Conservation (phyloP, 2,888 invertebrate genomes). For the Formica aserva region DNA sequence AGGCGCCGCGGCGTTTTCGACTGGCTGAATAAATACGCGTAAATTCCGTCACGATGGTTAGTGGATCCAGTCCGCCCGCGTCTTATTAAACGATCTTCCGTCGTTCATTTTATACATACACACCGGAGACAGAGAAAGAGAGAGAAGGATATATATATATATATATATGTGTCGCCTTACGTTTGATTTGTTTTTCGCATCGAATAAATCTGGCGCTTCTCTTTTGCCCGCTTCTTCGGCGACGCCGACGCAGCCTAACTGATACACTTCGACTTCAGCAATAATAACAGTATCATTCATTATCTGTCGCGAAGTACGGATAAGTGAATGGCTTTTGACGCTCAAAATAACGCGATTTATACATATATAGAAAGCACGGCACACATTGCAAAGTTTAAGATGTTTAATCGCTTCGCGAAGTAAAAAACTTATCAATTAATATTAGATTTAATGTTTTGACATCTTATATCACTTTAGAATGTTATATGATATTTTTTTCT, state of each 20-base stretch:
- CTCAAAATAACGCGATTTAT: background rate
- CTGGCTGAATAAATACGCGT: slow-evolving; percentile 76
- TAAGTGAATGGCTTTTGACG: background rate
- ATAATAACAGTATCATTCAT: background rate
- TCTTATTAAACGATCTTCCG: slow-evolving; percentile 55
- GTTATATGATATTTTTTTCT: no score
- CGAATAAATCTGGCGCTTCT: slow-evolving; percentile 52
- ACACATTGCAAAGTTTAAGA: background rate
- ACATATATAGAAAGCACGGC: background rate
- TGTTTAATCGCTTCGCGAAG: background rate
- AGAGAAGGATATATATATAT: background rate
- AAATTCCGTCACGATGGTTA: slow-evolving; percentile 73
- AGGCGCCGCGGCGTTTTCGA: slow-evolving; percentile 74
- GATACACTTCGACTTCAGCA: background rate
- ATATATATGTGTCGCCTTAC: slow-evolving; percentile 29
- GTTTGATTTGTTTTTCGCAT: slow-evolving; percentile 43
- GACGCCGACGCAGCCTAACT: background rate
- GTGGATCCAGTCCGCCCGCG: slow-evolving; percentile 66
- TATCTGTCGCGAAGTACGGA: background rate
- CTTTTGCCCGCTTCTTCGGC: background rate
- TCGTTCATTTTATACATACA: slow-evolving; percentile 47
- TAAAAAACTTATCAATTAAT: no score
- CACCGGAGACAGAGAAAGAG: background rate
- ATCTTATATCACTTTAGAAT: background rate
- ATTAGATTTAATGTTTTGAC: no score